Evolutionary conservation across 92 coral and sea anemone species (phyloP).

Genomic region (Nematostella vectensis): DNA sequence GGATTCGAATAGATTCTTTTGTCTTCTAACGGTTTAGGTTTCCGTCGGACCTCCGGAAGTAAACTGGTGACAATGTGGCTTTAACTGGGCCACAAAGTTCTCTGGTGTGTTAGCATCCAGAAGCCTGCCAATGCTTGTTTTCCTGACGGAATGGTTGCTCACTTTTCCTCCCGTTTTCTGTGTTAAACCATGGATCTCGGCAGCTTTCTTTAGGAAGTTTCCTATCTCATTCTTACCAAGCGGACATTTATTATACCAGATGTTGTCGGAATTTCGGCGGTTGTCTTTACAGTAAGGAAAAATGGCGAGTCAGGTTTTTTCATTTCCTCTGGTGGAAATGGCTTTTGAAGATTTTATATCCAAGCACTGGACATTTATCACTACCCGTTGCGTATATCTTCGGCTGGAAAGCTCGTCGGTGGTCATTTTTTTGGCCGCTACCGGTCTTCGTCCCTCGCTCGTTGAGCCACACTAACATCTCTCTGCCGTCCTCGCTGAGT

Average conservation of each 20-base stretch:
- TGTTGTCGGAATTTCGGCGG: slow-evolving; percentile 7
- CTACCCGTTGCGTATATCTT: slow-evolving; percentile 37
- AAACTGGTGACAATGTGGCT: too few species aligned
- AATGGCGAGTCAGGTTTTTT: slow-evolving; percentile 35
- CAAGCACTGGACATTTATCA: slow-evolving; percentile 32
- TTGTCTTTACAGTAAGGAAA: slow-evolving; percentile 37
- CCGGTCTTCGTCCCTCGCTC: slow-evolving; percentile 34
- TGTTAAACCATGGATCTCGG: slow-evolving; percentile 15
- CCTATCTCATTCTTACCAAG: slow-evolving; percentile 45
- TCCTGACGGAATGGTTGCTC: slow-evolving; percentile 29
- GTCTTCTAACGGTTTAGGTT: too few species aligned
- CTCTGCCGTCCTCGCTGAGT: neutral
- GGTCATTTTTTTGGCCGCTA: slow-evolving; percentile 16
- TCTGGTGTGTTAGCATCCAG: slow-evolving; percentile 25
- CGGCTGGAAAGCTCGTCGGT: slow-evolving; percentile 32
- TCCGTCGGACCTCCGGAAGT: too few species aligned
- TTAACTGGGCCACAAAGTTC: slow-evolving; percentile 22
- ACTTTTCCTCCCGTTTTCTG: slow-evolving; percentile 16
- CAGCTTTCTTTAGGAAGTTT: slow-evolving; percentile 30
- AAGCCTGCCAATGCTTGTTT: slow-evolving; percentile 29
- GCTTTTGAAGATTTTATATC: slow-evolving; percentile 28
- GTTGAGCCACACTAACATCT: slow-evolving; percentile 20
- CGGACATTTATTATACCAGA: slow-evolving; percentile 42
- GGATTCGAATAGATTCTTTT: too few species aligned
- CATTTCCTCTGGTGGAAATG: slow-evolving; percentile 53